Percentiles rank a stretch among this genome's conserved stretches.
These are phyloP conservation scores for Turritopsis rubra DNA, from an alignment of 30 jellyfish, hydroid and myxozoan genomes.

Conservation along the genomic window DNA sequence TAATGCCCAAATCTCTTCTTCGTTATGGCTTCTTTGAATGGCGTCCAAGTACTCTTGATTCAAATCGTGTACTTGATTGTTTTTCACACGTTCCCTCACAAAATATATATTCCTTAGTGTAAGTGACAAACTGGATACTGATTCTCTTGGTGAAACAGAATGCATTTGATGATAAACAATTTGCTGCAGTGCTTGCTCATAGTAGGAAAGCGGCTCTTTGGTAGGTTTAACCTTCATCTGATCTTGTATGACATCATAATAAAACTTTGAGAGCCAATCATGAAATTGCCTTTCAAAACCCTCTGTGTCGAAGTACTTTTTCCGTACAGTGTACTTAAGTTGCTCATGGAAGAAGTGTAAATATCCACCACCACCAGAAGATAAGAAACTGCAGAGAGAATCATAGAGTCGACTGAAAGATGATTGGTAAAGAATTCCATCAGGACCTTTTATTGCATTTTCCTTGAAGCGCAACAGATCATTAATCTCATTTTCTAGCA, in stretches of 20 bases:
- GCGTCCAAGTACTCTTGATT: background rate
- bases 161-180: background rate
- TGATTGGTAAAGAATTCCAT: background rate
- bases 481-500: background rate
- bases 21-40: background rate
- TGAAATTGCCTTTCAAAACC: background rate
- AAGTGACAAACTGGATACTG: background rate
- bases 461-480: conserved; percentile 1
- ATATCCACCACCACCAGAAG: conserved; percentile 3
- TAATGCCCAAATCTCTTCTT: background rate
- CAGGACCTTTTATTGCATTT: background rate
- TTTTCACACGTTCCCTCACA: background rate
- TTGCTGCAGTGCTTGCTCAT: background rate
- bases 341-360: background rate
- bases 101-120: background rate
- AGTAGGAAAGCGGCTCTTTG: background rate
- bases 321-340: background rate
- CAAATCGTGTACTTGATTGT: background rate
- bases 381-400: background rate
- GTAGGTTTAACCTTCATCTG: background rate
- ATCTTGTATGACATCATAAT: background rate
- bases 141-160: background rate
- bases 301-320: background rate
- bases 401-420: background rate
- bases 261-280: background rate